These are phyloP conservation scores for Candoia aspera DNA, from an alignment of 2,113 vertebrate species.

Conservation along the genomic window DNA sequence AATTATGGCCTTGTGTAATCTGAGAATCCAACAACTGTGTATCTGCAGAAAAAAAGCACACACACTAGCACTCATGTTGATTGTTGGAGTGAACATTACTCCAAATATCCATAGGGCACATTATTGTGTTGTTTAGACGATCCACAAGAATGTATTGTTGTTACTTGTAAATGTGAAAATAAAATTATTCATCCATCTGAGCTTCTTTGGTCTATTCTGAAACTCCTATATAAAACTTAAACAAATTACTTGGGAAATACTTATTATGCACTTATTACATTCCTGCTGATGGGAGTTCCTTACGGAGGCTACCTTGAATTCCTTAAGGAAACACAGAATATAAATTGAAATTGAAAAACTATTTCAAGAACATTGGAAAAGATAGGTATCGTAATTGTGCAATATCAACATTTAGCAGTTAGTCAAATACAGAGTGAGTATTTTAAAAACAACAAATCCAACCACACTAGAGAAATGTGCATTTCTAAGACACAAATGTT, in stretches of 20 bases:
- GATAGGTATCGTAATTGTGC: background rate
- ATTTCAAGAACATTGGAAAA: slow-evolving; percentile 4
- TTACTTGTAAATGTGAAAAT: slow-evolving; percentile 17
- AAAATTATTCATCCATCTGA: background rate
- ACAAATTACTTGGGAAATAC: background rate
- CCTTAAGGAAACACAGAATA: background rate
- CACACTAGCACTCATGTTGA: background rate
- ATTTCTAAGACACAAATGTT: too few relatives aligned
- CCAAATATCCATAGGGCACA: slow-evolving; percentile 26
- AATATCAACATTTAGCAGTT: slow-evolving; percentile 47
- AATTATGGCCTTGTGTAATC: too few relatives aligned
- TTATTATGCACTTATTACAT: slow-evolving; percentile 25
- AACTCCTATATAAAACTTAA: background rate
- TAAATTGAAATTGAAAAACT: background rate
- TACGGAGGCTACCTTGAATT: background rate
- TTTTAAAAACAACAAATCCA: background rate
- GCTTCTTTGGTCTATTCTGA: slow-evolving; percentile 24
- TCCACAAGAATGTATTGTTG: background rate
- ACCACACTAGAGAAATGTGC: too few relatives aligned
- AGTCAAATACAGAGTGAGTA: slow-evolving; percentile 23
- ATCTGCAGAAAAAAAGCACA: slow-evolving; percentile 15
- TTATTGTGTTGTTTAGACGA: slow-evolving; percentile 13
- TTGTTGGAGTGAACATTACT: slow-evolving; percentile 25
- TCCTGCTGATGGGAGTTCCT: slow-evolving; percentile 19
- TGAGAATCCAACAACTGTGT: slow-evolving; percentile 28